phyloP scores from a whole-genome alignment of 2,113 vertebrate genomes.

The Melanotaenia duboulayi region DNA sequence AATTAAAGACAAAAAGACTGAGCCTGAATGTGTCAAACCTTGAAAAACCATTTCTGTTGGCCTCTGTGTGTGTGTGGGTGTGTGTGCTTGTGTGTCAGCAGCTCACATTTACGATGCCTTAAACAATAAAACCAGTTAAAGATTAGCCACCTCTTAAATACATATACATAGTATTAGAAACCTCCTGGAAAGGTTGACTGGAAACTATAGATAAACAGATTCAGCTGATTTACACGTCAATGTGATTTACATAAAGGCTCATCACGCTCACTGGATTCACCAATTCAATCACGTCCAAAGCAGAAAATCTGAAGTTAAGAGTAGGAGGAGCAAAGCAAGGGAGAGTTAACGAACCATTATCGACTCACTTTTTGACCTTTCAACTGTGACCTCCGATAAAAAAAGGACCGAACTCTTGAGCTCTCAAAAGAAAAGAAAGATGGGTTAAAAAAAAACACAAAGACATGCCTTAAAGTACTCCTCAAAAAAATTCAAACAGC shows the following conservation, averaged over 20 bases:
- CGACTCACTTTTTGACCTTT: conserved; percentile 53
- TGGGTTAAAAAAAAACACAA: conserved; percentile 11
- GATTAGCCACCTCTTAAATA: conserved; percentile 40
- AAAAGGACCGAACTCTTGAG: not conserved
- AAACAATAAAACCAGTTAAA: conserved; percentile 44
- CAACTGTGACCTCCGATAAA: conserved; percentile 52
- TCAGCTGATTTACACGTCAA: conserved; percentile 6
- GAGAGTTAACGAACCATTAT: conserved; percentile 45
- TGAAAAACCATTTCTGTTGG: too few species aligned
- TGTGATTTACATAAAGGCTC: conserved; percentile 20
- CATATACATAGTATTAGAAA: conserved; percentile 5
- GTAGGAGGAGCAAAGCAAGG: not conserved
- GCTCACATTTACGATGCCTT: not conserved
- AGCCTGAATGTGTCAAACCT: not conserved
- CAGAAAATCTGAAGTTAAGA: conserved; percentile 10
- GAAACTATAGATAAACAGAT: not conserved
- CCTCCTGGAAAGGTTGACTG: not conserved
- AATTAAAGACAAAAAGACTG: not conserved
- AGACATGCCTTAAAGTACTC: conserved; percentile 15
- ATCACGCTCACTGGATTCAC: conserved; percentile 8
- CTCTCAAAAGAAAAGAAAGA: conserved; percentile 3
- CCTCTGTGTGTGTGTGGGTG: too few species aligned
- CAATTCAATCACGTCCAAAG: not conserved
- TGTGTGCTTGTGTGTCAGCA: not conserved
- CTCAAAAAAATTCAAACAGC: conserved; percentile 8